Evolutionary conservation across 2,113 vertebrate genomes (phyloP).

Genomic region (Arothron firmamentum): DNA sequence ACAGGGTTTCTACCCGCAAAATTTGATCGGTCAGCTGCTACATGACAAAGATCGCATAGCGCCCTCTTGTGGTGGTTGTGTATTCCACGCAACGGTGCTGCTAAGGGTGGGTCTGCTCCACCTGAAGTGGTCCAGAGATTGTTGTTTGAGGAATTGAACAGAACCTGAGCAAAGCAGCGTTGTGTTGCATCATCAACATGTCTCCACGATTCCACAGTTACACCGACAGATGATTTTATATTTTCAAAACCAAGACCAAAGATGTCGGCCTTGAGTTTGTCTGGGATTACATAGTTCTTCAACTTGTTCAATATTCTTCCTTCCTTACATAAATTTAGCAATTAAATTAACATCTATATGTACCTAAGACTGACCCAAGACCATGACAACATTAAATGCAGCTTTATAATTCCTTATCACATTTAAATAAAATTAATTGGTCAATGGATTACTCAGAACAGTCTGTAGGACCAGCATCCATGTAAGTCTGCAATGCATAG

Average conservation of each 20-base stretch:
- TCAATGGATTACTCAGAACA: constrained; percentile 38
- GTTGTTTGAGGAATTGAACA: constrained; percentile 32
- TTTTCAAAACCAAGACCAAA: constrained; percentile 1
- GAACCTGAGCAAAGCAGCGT: constrained; percentile 55
- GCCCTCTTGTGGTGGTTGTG: constrained; percentile 41
- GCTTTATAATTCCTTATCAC: constrained; percentile 38
- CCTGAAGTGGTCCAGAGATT: constrained; percentile 33
- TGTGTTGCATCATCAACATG: constrained; percentile 37
- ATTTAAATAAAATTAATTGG: constrained; percentile 54
- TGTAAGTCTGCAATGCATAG: constrained; percentile 51
- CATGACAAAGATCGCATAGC: constrained; percentile 33
- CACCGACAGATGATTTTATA: constrained; percentile 40
- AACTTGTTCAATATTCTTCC: background rate
- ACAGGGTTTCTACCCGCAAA: constrained; percentile 31
- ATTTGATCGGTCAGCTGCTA: constrained; percentile 24
- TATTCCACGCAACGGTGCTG: background rate
- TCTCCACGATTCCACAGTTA: constrained; percentile 58
- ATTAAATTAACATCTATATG: constrained; percentile 16
- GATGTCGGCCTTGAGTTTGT: background rate
- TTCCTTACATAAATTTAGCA: background rate
- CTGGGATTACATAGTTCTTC: no score
- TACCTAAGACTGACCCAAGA: constrained; percentile 31
- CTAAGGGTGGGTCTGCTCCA: constrained; percentile 34
- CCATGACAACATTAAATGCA: constrained; percentile 34
- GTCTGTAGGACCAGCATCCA: constrained; percentile 30